Percentiles rank a stretch among this genome's conserved stretches.
These are phyloP conservation scores for Calonectris borealis DNA, from an alignment of 2,113 vertebrate species.

Conservation along the genomic window DNA sequence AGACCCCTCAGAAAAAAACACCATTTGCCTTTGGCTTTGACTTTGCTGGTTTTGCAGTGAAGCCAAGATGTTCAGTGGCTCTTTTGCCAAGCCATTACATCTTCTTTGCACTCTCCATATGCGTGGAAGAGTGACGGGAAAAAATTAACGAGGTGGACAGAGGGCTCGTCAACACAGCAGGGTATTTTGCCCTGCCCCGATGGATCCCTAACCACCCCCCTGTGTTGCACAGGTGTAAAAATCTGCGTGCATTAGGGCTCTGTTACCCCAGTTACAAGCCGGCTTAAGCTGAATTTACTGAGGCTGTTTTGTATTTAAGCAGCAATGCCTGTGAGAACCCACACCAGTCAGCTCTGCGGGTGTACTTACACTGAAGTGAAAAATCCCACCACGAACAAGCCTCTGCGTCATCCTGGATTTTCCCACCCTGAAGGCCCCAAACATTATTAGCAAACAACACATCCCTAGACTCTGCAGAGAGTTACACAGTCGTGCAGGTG, in stretches of 20 bases:
- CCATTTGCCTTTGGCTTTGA: not conserved
- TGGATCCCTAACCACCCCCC: not conserved
- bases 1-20: not conserved
- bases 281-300: not conserved
- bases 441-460: not conserved
- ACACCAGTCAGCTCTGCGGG: not conserved
- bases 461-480: not conserved
- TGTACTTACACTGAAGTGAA: not conserved
- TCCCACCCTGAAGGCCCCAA: not conserved
- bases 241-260: not conserved
- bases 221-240: not conserved
- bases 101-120: not conserved
- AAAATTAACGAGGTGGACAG: not conserved
- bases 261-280: not conserved
- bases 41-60: not conserved
- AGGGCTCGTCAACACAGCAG: not conserved
- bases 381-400: not conserved
- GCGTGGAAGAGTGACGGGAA: not conserved
- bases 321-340: not conserved
- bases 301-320: not conserved
- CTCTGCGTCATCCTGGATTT: not conserved
- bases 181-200: not conserved
- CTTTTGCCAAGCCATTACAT: not conserved
- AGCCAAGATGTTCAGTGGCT: not conserved
- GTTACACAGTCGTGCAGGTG: fast-evolving